Base-by-base conservation (phyloP, 2,888 invertebrate species). In the Stramonita haemastoma region DNA sequence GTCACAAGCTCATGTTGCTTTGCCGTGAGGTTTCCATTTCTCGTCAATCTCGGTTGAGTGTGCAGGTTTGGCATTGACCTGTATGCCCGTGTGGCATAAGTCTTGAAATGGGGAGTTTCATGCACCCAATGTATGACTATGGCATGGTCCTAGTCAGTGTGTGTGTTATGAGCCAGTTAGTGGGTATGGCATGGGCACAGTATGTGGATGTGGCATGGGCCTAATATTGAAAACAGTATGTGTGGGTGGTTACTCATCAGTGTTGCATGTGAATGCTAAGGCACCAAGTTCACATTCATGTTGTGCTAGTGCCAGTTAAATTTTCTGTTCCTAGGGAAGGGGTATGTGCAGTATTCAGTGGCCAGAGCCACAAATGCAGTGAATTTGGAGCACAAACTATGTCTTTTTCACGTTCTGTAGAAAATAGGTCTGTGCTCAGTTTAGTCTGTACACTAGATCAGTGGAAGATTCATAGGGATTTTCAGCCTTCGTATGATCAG, bases 301-400 rank as follows among this genome's bases (percentile, higher is more conserved):
- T 19, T 60, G 60, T 60, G 60, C 22, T 60, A 22, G 15, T 60
- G 60, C 60, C 4, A 60, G 60, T 60, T 73, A 66, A 26, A 0
- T n/a, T 70, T 22, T 73, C n/a, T 29, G 29, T 29, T 22, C n/a
- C 26, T 73, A 73, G 26, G 73, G 73, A 73, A 73, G n/a, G 73
- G 73, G 73, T 73, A n/a, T n/a, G 29, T 73, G 73, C 73, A 73
- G n/a, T 60, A 60, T 60, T 60, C 60, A 60, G 60, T 60, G 60
- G 15, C 17, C 15, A 60, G 60, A 19, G 13, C 60, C 60, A 60
- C 60, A 60, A 60, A 60, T 19, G 22, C 60, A 46, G 46, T 46
- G 46, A 46, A 46, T 46, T 46, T 46, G 46, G 46, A 46, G 46
- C 46, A 46, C 46, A 46, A 60, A 22, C 60, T 19, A 22, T 60